These are phyloP conservation scores for Baccha elongata DNA, from an alignment of 2,888 invertebrate species.

Conservation along the genomic window DNA sequence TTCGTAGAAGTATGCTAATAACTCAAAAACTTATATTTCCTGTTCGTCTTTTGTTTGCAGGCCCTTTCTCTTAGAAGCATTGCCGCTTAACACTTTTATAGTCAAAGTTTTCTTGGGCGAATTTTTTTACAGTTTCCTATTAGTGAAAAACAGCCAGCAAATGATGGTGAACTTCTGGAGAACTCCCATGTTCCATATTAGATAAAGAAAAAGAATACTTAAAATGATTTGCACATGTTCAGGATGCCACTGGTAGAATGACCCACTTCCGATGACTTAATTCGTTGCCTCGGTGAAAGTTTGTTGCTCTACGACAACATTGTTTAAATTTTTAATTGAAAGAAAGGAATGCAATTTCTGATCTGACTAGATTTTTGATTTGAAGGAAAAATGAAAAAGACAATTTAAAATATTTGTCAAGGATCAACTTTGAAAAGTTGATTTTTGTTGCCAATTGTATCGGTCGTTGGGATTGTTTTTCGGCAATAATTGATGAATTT, in stretches of 20 bases:
- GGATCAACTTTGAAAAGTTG: conserved; percentile 56
- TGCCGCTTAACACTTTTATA: conserved; percentile 40
- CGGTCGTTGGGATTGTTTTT: conserved; percentile 63
- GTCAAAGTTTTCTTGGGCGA: conserved; percentile 39
- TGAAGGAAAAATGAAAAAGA: background rate
- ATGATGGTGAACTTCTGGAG: conserved; percentile 60
- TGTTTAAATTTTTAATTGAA: conserved; percentile 52
- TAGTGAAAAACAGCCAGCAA: conserved; percentile 49
- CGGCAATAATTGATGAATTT: conserved; percentile 60
- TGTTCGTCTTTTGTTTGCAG: background rate
- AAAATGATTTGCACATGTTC: conserved; percentile 72
- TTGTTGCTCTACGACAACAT: conserved; percentile 28
- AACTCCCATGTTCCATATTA: conserved; percentile 47
- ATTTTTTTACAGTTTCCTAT: conserved; percentile 22
- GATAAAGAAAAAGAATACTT: conserved; percentile 61
- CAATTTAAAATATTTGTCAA: background rate
- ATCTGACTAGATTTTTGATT: conserved; percentile 32
- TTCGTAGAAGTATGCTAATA: conserved; percentile 60
- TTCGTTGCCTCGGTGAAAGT: conserved; percentile 35
- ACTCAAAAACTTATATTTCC: conserved; percentile 50
- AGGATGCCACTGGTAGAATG: conserved; percentile 53
- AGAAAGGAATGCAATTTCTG: conserved; percentile 41
- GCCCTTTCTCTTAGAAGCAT: background rate
- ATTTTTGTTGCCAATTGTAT: conserved; percentile 63
- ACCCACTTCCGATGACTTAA: conserved; percentile 59